A percentile compares a stretch with the other conserved stretches of the same genome.
phyloP scores from a whole-genome alignment of 2,797 vertebrate genomes.

The Selene dorsalis region DNA sequence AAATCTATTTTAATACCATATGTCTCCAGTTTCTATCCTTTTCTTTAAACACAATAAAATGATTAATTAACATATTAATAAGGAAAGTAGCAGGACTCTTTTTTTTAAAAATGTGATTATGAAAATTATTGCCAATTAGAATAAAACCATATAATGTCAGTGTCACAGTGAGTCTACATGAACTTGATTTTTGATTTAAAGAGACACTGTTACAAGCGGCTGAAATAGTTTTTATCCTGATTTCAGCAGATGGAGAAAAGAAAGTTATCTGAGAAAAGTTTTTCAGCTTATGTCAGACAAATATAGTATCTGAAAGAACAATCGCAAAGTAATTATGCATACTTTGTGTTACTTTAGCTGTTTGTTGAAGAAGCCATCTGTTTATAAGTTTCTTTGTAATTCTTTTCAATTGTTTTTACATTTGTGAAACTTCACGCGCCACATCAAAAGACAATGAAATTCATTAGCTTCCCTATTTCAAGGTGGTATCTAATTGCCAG shows the following conservation, averaged over 20 bases:
- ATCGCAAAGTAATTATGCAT: conserved; percentile 65
- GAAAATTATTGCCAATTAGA: background rate
- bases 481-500: conserved; percentile 78
- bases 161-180: background rate
- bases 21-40: background rate
- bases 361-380: conserved; percentile 78
- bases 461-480: conserved; percentile 80
- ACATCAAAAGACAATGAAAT: conserved; percentile 80
- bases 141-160: background rate
- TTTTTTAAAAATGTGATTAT: background rate
- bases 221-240: background rate
- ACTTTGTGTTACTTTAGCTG: conserved; percentile 66
- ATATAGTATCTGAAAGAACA: conserved; percentile 53
- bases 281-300: conserved; percentile 69
- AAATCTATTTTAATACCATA: background rate
- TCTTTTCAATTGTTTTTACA: conserved; percentile 76
- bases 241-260: conserved; percentile 50
- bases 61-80: background rate
- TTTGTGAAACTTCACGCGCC: conserved; percentile 74
- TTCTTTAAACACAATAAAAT: background rate
- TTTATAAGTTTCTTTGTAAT: conserved; percentile 75
- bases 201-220: background rate
- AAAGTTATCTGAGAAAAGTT: conserved; percentile 61
- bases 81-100: background rate
- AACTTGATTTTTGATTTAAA: conserved; percentile 32